Percentiles rank a stretch among this genome's conserved stretches.
Evolutionary conservation across 2,888 invertebrate genomes (phyloP).

Genomic region (Tinea trinotella): DNA sequence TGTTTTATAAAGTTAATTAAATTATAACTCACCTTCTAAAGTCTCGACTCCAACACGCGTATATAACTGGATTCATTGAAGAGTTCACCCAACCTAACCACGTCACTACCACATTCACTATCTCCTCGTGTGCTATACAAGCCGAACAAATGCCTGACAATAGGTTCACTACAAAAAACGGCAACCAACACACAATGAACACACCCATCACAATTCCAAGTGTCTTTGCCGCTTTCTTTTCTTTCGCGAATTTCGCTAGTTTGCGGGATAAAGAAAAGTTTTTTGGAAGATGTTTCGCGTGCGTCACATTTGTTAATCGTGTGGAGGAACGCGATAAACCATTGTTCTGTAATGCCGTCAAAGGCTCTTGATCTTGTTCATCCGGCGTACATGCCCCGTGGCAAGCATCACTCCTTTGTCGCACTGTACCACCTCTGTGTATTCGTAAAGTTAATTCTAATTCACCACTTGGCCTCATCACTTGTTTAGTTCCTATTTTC

Average conservation of each 20-base stretch:
- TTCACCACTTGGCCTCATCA: constrained; percentile 87
- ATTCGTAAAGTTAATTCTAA: constrained; percentile 91
- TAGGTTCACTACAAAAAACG: constrained; percentile 96
- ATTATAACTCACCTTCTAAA: constrained; percentile 83
- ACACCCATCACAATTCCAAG: constrained; percentile 97
- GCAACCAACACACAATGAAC: constrained; percentile 97
- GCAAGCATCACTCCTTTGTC: constrained; percentile 69
- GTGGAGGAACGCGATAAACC: constrained; percentile 81
- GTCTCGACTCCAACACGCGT: constrained; percentile 98
- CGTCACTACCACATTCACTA: constrained; percentile 89
- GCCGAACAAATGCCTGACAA: constrained; percentile 90
- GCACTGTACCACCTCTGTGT: constrained; percentile 89
- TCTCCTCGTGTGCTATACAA: constrained; percentile 90
- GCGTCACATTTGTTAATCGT: constrained; percentile 73
- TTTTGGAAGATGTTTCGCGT: constrained; percentile 79
- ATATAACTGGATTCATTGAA: constrained; percentile 97
- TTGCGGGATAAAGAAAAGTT: constrained; percentile 95
- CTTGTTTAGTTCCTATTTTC: constrained; percentile 92
- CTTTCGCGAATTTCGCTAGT: constrained; percentile 95
- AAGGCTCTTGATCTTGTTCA: constrained; percentile 78
- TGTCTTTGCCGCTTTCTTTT: constrained; percentile 98
- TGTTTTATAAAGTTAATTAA: background rate
- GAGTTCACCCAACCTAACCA: constrained; percentile 98
- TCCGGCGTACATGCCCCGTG: constrained; percentile 77
- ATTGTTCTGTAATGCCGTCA: constrained; percentile 84